Base-by-base conservation (phyloP, 2,888 invertebrate species). In the Hipparchia sbordonii region DNA sequence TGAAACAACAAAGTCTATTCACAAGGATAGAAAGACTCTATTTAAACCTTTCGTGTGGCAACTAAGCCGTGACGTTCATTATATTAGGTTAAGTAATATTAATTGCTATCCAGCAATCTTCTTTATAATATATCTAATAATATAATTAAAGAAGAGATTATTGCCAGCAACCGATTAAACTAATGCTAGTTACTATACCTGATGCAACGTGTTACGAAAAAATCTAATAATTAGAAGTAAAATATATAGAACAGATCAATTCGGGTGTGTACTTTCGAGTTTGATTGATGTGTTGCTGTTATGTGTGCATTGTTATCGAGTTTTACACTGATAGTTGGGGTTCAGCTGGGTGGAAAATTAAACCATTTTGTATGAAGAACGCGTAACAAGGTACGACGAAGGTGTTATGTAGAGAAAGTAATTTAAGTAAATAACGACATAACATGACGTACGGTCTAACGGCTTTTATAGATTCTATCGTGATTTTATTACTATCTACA, bases 1-100 rank as follows among this genome's bases (percentile, higher is more conserved):
- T 8, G 52, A 51, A 61, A 60, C 69, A 69, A 69, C 33, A 46
- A 67, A 71, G 23, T 57, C 54, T 33, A 33, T 62, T 72, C 66
- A 67, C 57, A n/a, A 70, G 56, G 51, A 65, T 70, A 12, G 67
- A 67, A 66, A 67, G 54, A 57, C 45, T 54, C 70, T 13, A 33
- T 67, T 67, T 39, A 63, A 12, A 67, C 56, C 69, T 71, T 67
- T 69, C 65, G 67, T 73, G 71, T 70, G 48, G 75, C 80, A 89
- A 89, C 82, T 83, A 81, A 82, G 75, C 82, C 87, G 85, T 86
- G 83, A 83, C 84, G 79, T 83, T 87, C 85, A 88, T 89, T 90
- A 88, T 87, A 87, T 81, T 77, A 75, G 78, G 82, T 88, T 90
- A 91, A 90, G 90, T 89, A 89, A 89, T 90, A 90, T 89, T 90